Evolutionary conservation across 1,140 invertebrate genomes (phyloP), one percentile per base, ranked within the genome.

Genomic region (Calephelis virginiensis): DNA sequence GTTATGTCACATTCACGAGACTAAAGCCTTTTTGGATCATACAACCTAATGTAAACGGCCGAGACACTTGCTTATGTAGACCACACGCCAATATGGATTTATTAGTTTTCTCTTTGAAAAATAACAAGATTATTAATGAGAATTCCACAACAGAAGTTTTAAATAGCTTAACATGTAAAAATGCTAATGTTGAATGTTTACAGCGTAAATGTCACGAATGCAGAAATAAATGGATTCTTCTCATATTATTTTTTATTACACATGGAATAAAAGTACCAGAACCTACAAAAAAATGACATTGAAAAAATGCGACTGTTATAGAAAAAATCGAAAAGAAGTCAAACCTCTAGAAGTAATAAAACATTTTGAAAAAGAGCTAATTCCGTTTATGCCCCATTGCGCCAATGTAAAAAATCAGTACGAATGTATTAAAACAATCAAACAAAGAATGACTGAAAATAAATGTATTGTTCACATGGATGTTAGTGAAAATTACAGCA

Each of bases 401-500:
- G 56, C 47, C 65, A 76, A 76, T 43, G 78, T 75, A 17, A 53
- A 61, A 10, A 70, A 76, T 63, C 74, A 82, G 66, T 75, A 77
- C 46, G 68, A 74, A 11, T 62, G 66, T 56, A 66, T 81, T 2
- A 73, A 77, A 46, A 37, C 70, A 47, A 67, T 71, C 3, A 82
- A 79, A 73, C 43, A 78, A 72, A 66, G 68, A 14, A 62, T 81
- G 28, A 65, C 38, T 13, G 68, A 28, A 74, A 17, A 47, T 75
- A n/a, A 76, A 81, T 38, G 71, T 53, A 9, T 82, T 11, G 73
- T 76, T 14, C 72, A 73, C 45, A 66, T 73, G 38, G 74, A 73
- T 48, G 71, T 72, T 67, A 66, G 64, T 68, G 81, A 83, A 73
- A 86, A 83, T 74, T 82, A 79, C 71, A 71, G 56, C n/a, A 69